A percentile compares a stretch with the other conserved stretches of the same genome.
phyloP scores from a whole-genome alignment of 2,113 vertebrate genomes.

The Athene noctua region DNA sequence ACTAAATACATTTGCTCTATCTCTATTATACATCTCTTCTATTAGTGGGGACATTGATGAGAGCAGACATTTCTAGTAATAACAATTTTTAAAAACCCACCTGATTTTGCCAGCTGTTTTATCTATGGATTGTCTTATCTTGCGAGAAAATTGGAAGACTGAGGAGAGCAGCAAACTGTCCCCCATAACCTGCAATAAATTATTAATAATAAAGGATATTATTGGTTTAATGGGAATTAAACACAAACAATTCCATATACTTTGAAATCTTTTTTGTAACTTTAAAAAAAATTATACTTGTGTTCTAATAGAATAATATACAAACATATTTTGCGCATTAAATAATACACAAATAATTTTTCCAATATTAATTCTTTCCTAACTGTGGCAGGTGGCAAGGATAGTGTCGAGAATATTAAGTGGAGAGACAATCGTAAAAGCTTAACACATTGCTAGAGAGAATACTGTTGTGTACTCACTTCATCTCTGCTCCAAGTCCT shows the following conservation, averaged over 20 bases:
- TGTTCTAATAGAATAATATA: background rate
- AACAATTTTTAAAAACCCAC: constrained; percentile 64
- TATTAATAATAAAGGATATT: background rate
- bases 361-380: no score
- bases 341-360: background rate
- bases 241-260: background rate
- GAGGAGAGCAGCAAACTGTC: constrained; percentile 93
- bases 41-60: background rate
- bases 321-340: background rate
- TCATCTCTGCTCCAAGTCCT: constrained; percentile 98
- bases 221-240: background rate
- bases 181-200: constrained; percentile 84
- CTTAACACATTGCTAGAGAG: background rate
- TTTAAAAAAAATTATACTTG: background rate
- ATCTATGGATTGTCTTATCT: constrained; percentile 93
- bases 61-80: background rate
- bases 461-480: constrained; percentile 72
- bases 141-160: constrained; percentile 93
- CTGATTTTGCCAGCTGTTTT: constrained; percentile 97
- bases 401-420: background rate
- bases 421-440: background rate
- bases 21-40: background rate
- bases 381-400: no score
- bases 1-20: background rate
- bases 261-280: background rate